Evolutionary conservation across 2,888 invertebrate species (phyloP), one percentile per base, ranked within the genome.

Genomic region (Philereme transversata): DNA sequence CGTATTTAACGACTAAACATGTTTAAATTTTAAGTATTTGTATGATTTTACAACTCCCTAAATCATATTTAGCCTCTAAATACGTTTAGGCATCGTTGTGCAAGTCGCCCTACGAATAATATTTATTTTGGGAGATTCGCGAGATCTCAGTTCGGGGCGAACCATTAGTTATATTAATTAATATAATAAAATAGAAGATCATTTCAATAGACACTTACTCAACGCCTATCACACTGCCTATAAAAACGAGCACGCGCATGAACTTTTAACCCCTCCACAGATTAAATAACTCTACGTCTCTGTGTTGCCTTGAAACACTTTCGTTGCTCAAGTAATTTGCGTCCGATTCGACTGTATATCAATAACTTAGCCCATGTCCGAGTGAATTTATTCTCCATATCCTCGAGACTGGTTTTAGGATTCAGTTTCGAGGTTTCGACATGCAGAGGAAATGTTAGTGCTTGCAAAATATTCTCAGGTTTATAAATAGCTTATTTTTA

Each of bases 251-350:
- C 72, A 79, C 72, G 74, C 71, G 70, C 67, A 67, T 80, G 81
- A 84, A 82, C 85, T 82, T 74, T 74, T 75, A 76, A 82, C 82
- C 80, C 70, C 68, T 63, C 45, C 62, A 72, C 73, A 74, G 75
- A 73, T 73, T 69, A 71, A 50, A 58, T 48, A 55, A 69, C 70
- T 66, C 60, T 45, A 38, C 53, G 40, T 40, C 56, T 60, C 36
- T 55, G 40, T 51, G 67, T 83, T 72, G 77, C 88, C 88, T 87
- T 87, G 87, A 85, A 86, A 87, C 80, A 88, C 87, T 86, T 88
- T 86, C 84, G 67, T 78, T 76, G 60, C 50, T 64, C 49, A 69
- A 71, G 74, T 74, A 75, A 79, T 78, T 78, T 71, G 72, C 77
- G 71, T 78, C 74, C 74, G 73, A 66, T 79, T 70, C 64, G 50